phyloP scores from a whole-genome alignment of 2,113 vertebrate species.

The Cervus canadensis region DNA sequence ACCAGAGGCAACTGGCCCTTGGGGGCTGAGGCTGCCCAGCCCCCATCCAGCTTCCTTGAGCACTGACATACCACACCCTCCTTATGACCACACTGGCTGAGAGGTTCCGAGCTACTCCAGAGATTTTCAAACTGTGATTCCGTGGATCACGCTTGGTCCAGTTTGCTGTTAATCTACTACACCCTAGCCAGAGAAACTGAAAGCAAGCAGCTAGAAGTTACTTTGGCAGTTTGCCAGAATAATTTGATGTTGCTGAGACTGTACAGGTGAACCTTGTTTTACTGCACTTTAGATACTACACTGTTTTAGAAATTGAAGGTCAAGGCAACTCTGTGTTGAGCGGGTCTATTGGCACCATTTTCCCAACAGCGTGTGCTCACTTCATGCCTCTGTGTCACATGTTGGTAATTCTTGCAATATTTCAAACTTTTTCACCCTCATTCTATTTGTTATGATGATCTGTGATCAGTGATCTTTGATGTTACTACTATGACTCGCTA shows the following conservation, averaged over 20 bases:
- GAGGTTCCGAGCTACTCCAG: neutral
- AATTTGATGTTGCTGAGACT: neutral
- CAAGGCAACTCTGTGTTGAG: neutral
- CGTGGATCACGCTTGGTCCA: rapidly evolving
- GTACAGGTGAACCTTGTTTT: neutral
- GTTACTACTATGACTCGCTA: neutral
- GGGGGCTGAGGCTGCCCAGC: neutral
- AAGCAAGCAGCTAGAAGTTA: neutral
- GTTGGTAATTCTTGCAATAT: neutral
- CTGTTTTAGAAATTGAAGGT: neutral
- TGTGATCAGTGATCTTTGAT: neutral
- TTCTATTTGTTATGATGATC: neutral
- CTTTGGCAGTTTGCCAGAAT: neutral
- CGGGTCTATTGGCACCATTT: neutral
- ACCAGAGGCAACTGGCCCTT: neutral
- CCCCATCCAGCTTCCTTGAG: neutral
- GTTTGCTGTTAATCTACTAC: neutral
- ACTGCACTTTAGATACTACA: neutral
- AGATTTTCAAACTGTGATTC: neutral
- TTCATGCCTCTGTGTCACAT: neutral
- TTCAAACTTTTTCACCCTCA: neutral
- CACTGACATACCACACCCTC: rapidly evolving
- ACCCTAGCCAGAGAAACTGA: neutral
- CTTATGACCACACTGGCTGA: neutral
- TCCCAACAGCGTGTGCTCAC: neutral